Evolutionary conservation across 2,888 invertebrate genomes (phyloP).

Genomic region (Drosophila percnosoma): DNA sequence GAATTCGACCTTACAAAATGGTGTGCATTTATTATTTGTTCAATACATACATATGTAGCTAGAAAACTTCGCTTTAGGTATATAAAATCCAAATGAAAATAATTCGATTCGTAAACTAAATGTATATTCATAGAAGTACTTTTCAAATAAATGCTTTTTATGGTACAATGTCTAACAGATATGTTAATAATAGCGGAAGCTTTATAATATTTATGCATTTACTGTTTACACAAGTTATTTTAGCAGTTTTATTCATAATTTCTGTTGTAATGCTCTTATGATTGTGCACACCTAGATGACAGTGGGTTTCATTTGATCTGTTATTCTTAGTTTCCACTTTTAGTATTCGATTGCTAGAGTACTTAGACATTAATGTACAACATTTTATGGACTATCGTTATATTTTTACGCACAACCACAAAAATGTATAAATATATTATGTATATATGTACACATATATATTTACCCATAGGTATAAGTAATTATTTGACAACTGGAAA

Average conservation of each 20-base stretch:
- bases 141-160: conserved; percentile 27
- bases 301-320: neutral
- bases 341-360: conserved; percentile 27
- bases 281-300: conserved; percentile 14
- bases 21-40: conserved; percentile 2
- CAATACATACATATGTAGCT: conserved; percentile 2
- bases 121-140: neutral
- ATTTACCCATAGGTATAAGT: conserved; percentile 4
- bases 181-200: conserved; percentile 50
- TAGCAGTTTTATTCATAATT: conserved; percentile 4
- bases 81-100: conserved; percentile 5
- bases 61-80: neutral
- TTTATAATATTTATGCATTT: conserved; percentile 22
- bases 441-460: conserved; percentile 10
- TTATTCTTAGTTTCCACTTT: conserved; percentile 7
- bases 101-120: conserved; percentile 12
- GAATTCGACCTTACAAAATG: neutral
- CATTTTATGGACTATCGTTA: conserved; percentile 37
- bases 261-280: neutral
- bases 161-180: conserved; percentile 40
- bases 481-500: conserved; percentile 23
- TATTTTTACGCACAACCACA: conserved; percentile 65
- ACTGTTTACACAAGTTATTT: conserved; percentile 15
- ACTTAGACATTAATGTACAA: conserved; percentile 45
- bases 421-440: conserved; percentile 24